A percentile compares a stretch with the other conserved stretches of the same genome.
Evolutionary conservation across 2,888 invertebrate species (phyloP).

Genomic region (Sericinus montela): DNA sequence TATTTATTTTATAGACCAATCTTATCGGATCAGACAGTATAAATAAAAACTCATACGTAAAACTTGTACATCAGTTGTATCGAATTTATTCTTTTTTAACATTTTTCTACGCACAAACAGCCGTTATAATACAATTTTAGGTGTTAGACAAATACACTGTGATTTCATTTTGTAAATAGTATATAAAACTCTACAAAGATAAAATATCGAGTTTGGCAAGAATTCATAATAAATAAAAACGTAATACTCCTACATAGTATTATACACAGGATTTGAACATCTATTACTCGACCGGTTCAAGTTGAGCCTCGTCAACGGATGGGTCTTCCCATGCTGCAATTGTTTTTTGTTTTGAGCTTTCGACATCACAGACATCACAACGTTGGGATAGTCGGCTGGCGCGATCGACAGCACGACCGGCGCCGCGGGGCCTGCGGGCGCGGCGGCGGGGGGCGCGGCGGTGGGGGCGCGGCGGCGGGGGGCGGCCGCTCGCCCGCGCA

Average conservation of each 20-base stretch:
- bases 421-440: conserved; percentile 52
- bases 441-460: conserved; percentile 25
- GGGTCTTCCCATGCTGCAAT: conserved; percentile 94
- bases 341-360: conserved; percentile 88
- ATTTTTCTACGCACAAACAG: conserved; percentile 72
- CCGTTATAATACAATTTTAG: conserved; percentile 67
- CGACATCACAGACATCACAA: conserved; percentile 83
- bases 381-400: conserved; percentile 73
- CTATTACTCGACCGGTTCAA: conserved; percentile 84
- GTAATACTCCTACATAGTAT: conserved; percentile 86
- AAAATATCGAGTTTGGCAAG: conserved; percentile 79
- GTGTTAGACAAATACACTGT: conserved; percentile 74
- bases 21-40: background rate
- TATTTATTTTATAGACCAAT: too few relatives aligned
- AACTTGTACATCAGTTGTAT: conserved; percentile 76
- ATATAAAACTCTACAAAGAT: conserved; percentile 78
- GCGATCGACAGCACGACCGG: conserved; percentile 59
- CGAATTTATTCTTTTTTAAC: conserved; percentile 70
- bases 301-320: conserved; percentile 93
- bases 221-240: conserved; percentile 76
- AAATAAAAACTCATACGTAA: conserved; percentile 48
- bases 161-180: conserved; percentile 76
- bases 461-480: conserved; percentile 30
- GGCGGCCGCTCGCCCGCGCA: conserved; percentile 39
- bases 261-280: conserved; percentile 91